phyloP scores from a whole-genome alignment of 2,888 invertebrate species.

The Thymelicus lineola region DNA sequence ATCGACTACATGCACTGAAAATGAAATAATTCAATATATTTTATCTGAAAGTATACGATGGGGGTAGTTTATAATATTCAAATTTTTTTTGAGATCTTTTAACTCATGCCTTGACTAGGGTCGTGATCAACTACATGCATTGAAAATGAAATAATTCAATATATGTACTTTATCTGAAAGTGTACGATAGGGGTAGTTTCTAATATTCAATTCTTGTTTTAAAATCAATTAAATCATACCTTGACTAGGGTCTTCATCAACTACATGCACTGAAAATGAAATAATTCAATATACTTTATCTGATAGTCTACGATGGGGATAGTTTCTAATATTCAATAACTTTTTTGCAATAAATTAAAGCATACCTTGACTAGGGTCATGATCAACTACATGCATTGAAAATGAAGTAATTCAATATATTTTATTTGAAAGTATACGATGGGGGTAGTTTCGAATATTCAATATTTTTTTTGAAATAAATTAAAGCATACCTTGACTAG shows the following conservation, averaged over 20 bases:
- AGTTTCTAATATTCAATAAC: no score
- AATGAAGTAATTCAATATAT: no score
- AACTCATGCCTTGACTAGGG: slow-evolving; percentile 29
- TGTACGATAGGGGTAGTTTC: no score
- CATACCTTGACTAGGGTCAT: slow-evolving; percentile 29
- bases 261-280: slow-evolving; percentile 48
- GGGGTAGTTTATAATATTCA: no score
- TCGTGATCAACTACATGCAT: slow-evolving; percentile 49
- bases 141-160: slow-evolving; percentile 41
- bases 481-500: slow-evolving; percentile 3
- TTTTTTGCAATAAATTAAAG: background rate
- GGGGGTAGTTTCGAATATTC: background rate
- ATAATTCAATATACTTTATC: background rate
- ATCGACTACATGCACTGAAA: slow-evolving; percentile 51
- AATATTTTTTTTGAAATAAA: slow-evolving; percentile 24
- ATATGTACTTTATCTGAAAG: background rate
- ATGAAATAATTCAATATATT: slow-evolving; percentile 5
- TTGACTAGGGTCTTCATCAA: slow-evolving; percentile 38
- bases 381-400: slow-evolving; percentile 48
- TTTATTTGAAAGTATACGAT: no score
- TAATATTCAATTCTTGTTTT: background rate
- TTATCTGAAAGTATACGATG: background rate
- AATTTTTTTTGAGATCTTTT: background rate
- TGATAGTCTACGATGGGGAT: background rate
- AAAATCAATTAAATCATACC: slow-evolving; percentile 20